phyloP scores from a whole-genome alignment of 2,797 vertebrate species.

The Tokudaia tokunoshimensis region DNA sequence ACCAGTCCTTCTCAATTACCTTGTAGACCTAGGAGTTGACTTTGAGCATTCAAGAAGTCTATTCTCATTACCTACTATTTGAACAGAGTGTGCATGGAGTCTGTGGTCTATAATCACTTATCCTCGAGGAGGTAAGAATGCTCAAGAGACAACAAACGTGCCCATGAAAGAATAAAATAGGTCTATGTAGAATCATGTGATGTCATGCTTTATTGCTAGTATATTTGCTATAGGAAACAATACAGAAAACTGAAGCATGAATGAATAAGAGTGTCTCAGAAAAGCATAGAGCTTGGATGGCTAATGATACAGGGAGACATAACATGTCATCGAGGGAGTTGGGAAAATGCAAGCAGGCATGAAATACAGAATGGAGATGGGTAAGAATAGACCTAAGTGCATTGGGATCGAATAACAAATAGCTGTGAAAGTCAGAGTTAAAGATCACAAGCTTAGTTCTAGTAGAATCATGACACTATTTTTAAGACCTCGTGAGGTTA shows the following conservation, averaged over 20 bases:
- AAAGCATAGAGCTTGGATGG: background rate
- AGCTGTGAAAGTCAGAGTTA: background rate
- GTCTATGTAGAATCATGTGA: background rate
- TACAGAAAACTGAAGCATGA: background rate
- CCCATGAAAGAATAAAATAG: background rate
- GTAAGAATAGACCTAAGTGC: background rate
- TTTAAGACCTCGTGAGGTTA: background rate
- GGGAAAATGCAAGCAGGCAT: background rate
- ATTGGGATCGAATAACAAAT: background rate
- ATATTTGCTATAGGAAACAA: background rate
- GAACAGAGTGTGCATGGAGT: background rate
- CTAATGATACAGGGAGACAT: background rate
- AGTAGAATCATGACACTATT: background rate
- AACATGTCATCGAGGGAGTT: background rate
- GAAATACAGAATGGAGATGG: background rate
- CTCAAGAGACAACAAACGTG: background rate
- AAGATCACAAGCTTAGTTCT: background rate
- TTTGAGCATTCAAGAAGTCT: background rate
- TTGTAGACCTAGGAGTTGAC: background rate
- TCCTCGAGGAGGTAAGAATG: background rate
- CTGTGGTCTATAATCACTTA: background rate
- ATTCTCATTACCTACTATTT: background rate
- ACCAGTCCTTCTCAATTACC: background rate
- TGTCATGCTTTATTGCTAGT: background rate
- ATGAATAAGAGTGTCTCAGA: conserved; percentile 2